Base-by-base conservation (phyloP, 2,888 invertebrate genomes). In the Drosophila tanythrix region DNA sequence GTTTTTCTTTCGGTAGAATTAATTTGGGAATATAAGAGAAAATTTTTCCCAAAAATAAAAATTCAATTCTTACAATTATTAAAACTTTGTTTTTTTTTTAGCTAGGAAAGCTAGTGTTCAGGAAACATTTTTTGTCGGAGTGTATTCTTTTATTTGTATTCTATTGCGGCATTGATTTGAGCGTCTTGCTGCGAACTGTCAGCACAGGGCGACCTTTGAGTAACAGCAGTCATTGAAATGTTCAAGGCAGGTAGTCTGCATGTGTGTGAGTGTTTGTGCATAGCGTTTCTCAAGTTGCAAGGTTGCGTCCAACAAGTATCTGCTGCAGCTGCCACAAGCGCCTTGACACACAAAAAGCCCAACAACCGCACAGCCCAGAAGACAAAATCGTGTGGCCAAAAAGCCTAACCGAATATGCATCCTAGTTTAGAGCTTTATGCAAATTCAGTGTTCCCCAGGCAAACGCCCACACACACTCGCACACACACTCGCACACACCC, bases 281-380 rank as follows among this genome's bases (percentile, higher is more conserved):
- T 56, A 38, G 36, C 43, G 68, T 74, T 72, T 61, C 70, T 75
- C 68, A 73, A 74, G 76, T 68, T 82, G 70, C 85, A 79, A 83
- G 89, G 88, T 59, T 85, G 64, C 62, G 89, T 66, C 88, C 85
- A 85, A 85, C 85, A 85, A 85, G 85, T 85, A 85, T 81, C 83
- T 73, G 74, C 50, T 62, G 81, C 67, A 71, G 67, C 50, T 65
- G 74, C 74, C 53, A 78, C 52, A 75, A 74, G 25, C 52, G 80
- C 85, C 89, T 89, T 89, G 89, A 85, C 85, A 85, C 88, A 88
- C 81, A 85, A 89, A 89, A 80, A 69, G 82, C 74, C 66, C 71
- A 74, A 78, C 79, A 74, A 74, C 70, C 66, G 58, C 79, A 53
- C 55, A 70, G 69, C 69, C 55, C 70, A 69, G 46, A 77, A 81